Evolutionary conservation across 1,140 invertebrate species (phyloP), one percentile per base, ranked within the genome.

Genomic region (Drosophila teissieri): DNA sequence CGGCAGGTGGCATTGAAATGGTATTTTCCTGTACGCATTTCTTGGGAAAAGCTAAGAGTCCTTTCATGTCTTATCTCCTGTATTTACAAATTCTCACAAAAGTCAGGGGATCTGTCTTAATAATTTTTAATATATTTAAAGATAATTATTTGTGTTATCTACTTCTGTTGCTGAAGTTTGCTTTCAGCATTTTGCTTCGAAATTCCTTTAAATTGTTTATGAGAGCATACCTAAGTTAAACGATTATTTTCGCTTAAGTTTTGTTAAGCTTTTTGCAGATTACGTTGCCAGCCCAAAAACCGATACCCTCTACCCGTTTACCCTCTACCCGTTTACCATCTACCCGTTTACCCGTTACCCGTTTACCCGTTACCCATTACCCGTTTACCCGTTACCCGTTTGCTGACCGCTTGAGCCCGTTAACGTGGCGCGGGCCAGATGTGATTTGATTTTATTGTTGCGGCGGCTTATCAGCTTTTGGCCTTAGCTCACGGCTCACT

Each of bases 361-460:
- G 2, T 36, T 24, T 19, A 2, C 37, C 53, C 34, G 2, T 11
- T 24, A 22, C 19, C 19, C 19, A 2, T 27, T 27, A 27, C 27
- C 27, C 37, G 31, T 2, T 42, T n/a, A 40, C 27, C 14, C 22
- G 22, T 24, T 40, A 69, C 39, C 49, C 39, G 24, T 54, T 49
- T n/a, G 12, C 48, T 52, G 36, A 34, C 60, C 49, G 34, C 36
- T 39, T 42, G 11, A 15, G 34, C 60, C 42, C 40, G 34, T 63
- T 64, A 53, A 68, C 48, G 40, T 45, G 65, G 37, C 53, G 4
- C 53, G 11, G 44, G 44, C 34, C 58, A 62, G 63, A 75, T 80
- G 73, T 82, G 82, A 88, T 86, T 86, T 88, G 82, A 83, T 88
- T 86, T 86, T 81, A 88, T 86, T 86, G 82, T 83, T 88, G 82